These are phyloP conservation scores for Drosophila kambysellisi DNA, from an alignment of 2,888 invertebrate genomes.

Conservation along the genomic window DNA sequence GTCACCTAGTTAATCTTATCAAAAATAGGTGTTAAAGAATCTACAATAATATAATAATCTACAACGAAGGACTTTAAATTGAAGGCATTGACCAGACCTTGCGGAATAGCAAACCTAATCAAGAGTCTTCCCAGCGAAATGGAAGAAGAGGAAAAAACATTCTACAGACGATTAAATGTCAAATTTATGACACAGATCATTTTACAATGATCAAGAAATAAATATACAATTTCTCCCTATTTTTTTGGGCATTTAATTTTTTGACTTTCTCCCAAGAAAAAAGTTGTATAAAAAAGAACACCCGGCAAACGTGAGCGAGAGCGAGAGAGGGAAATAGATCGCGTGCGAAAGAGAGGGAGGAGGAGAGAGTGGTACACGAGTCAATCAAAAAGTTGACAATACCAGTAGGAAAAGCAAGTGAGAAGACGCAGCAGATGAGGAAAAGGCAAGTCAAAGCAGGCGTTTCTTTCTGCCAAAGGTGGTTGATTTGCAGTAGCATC, in stretches of 20 bases:
- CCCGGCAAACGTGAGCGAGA: conserved; percentile 38
- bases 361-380: conserved; percentile 40
- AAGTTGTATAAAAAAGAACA: conserved; percentile 55
- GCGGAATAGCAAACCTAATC: conserved; percentile 39
- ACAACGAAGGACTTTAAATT: conserved; percentile 11
- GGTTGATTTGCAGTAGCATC: conserved; percentile 53
- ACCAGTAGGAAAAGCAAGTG: conserved; percentile 46
- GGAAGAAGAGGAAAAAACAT: background rate
- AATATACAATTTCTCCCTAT: conserved; percentile 46
- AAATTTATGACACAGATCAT: conserved; percentile 75
- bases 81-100: conserved; percentile 53
- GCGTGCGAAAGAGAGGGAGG: conserved; percentile 6
- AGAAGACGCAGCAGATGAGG: conserved; percentile 45
- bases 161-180: conserved; percentile 70
- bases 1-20: conserved; percentile 41
- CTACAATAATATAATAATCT: conserved; percentile 20
- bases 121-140: background rate
- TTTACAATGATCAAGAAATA: conserved; percentile 59
- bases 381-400: conserved; percentile 66
- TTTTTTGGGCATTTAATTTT: conserved; percentile 40
- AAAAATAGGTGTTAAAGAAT: conserved; percentile 10
- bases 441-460: conserved; percentile 53
- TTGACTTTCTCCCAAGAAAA: conserved; percentile 48
- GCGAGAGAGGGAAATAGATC: background rate
- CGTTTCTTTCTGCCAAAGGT: conserved; percentile 38